These are phyloP conservation scores for Melinaea menophilus DNA, from an alignment of 2,888 invertebrate species.

Conservation along the genomic window DNA sequence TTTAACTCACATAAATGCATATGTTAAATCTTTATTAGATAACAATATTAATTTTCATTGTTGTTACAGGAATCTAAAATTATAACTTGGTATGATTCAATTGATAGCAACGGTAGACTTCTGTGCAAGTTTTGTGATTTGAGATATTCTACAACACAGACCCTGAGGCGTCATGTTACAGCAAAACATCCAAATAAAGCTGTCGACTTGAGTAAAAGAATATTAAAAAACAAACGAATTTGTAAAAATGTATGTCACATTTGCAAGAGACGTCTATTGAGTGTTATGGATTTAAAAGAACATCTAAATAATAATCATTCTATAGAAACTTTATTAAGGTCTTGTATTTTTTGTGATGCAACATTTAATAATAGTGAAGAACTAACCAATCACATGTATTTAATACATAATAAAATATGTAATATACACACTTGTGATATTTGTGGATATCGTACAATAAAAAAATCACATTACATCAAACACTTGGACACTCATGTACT, in stretches of 20 bases:
- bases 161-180: conserved; percentile 39
- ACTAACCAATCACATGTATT: conserved; percentile 33
- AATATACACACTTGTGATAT: conserved; percentile 32
- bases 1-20: too few species aligned
- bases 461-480: conserved; percentile 41
- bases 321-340: conserved; percentile 28
- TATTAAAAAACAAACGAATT: conserved; percentile 34
- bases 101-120: conserved; percentile 36
- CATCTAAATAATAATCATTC: conserved; percentile 34
- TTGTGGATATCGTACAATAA: conserved; percentile 43
- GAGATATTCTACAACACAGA: conserved; percentile 39
- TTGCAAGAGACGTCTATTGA: conserved; percentile 36
- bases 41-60: background rate
- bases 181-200: conserved; percentile 38
- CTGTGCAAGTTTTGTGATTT: conserved; percentile 44
- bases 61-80: conserved; percentile 25
- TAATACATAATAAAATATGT: conserved; percentile 31
- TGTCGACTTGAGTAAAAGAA: conserved; percentile 26
- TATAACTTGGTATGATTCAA: conserved; percentile 35
- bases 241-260: conserved; percentile 39
- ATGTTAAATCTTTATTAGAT: too few species aligned
- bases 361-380: conserved; percentile 31
- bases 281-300: conserved; percentile 30
- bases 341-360: conserved; percentile 39
- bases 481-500: conserved; percentile 38